phyloP scores from a whole-genome alignment of 1,140 invertebrate species.

The Drosophila ambigua region DNA sequence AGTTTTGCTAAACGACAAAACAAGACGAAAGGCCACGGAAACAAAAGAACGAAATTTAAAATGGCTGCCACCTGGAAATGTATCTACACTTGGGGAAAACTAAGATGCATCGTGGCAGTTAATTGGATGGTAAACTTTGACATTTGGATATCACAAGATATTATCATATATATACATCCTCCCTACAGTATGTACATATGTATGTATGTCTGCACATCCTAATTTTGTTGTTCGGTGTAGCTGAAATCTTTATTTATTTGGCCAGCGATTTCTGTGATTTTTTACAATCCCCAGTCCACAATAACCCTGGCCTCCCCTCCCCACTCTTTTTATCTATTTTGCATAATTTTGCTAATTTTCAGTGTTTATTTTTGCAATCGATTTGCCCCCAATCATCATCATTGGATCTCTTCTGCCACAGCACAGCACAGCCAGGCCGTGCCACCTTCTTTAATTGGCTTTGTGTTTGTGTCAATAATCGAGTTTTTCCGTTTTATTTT shows the following conservation, averaged over 20 bases:
- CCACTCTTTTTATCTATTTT: conserved; percentile 49
- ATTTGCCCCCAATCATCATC: conserved; percentile 23
- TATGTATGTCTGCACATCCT: no score
- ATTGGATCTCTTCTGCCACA: no score
- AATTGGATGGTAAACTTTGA: no score
- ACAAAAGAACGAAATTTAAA: conserved; percentile 47
- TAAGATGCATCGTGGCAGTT: no score
- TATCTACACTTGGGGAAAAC: no score
- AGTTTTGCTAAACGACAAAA: conserved; percentile 58
- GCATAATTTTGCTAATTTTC: conserved; percentile 79
- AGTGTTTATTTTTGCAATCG: conserved; percentile 75
- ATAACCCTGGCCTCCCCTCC: conserved; percentile 29
- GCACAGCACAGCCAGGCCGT: neutral
- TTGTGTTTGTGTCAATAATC: conserved; percentile 79
- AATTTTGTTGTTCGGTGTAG: neutral
- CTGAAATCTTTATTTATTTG: conserved; percentile 62
- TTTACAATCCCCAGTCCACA: conserved; percentile 58
- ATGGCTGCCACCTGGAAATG: conserved; percentile 54
- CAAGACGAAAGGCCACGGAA: conserved; percentile 9
- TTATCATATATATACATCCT: no score
- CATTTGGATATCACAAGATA: no score
- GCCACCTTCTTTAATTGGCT: conserved; percentile 56
- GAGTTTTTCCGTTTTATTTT: conserved; percentile 50
- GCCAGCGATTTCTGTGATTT: conserved; percentile 65
- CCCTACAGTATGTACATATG: no score